Evolutionary conservation across 2,888 invertebrate genomes (phyloP).

Genomic region (Tethea ocularis): DNA sequence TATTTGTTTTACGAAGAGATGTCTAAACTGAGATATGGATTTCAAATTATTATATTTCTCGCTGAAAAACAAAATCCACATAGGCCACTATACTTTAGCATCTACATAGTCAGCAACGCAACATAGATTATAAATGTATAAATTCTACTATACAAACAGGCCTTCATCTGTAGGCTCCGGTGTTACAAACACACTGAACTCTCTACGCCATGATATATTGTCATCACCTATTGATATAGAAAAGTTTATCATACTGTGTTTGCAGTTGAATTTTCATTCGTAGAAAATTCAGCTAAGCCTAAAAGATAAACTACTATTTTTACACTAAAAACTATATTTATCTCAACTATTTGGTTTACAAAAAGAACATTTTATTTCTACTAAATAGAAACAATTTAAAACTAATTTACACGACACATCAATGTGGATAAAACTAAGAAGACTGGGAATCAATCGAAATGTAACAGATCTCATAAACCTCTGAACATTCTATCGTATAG

Average conservation of each 20-base stretch:
- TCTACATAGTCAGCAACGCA: background rate
- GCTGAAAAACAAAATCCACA: background rate
- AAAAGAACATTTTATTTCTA: slow-evolving; percentile 36
- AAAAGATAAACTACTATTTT: slow-evolving; percentile 13
- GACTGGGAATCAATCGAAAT: slow-evolving; percentile 33
- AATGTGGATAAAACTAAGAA: slow-evolving; percentile 38
- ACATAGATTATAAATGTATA: slow-evolving; percentile 4
- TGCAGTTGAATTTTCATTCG: background rate
- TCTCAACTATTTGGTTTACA: slow-evolving; percentile 60
- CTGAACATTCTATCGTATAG: background rate
- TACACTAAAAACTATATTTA: slow-evolving; percentile 18
- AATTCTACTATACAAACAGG: slow-evolving; percentile 8
- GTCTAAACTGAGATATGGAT: too few relatives aligned
- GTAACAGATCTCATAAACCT: slow-evolving; percentile 19
- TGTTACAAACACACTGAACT: background rate
- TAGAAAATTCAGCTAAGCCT: slow-evolving; percentile 8
- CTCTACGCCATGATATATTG: background rate
- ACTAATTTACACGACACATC: slow-evolving; percentile 41
- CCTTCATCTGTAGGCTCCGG: background rate
- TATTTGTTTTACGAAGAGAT: background rate
- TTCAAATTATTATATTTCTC: background rate
- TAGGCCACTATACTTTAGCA: background rate
- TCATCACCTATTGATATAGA: background rate
- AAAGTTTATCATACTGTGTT: background rate
- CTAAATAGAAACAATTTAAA: slow-evolving; percentile 45